Evolutionary conservation across 2,113 vertebrate genomes (phyloP), one percentile per base, ranked within the genome.

Genomic region (Alexandromys fortis): DNA sequence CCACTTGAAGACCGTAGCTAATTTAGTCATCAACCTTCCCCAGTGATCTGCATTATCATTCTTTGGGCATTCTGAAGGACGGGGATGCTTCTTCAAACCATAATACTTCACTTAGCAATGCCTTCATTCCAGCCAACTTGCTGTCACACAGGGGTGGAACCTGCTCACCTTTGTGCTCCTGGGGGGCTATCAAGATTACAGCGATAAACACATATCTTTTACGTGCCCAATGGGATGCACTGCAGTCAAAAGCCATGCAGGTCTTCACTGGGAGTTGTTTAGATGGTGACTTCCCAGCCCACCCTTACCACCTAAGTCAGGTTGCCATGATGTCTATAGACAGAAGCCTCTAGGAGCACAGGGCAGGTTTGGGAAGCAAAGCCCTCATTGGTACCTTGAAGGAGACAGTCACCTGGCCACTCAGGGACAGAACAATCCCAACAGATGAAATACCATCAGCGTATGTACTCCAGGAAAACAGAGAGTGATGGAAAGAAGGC

Each of bases 11-110:
- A 81, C 58, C 35, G n/a, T 75, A 85, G 90, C 91, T 92, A 83
- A 86, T 97, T 65, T 72, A 79, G 45, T 96, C 86, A 73, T 73
- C 67, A 5, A 17, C 47, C 83, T 86, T 95, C 76, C 63, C 82
- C 95, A 77, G 77, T 49, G 58, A 47, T 73, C 38, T 68, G 12
- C 33, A 33, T 77, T 92, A 76, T 70, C 58, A 81, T 67, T 86
- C 67, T 86, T 77, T 21, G 33, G 49, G 42, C 52, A 75, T 78
- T 86, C 45, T 82, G 61, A 42, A 78, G 73, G 75, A 92, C 9
- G 14, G 91, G 81, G 45, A 17, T 65, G 21, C 19, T 42, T 89
- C 89, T 49, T 85, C 42, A 49, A 85, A 55, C 11, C 30, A 85
- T 86, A 83, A 45, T 33, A 90, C 61, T 92, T 95, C 33, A 86